phyloP scores from a whole-genome alignment of 2,113 vertebrate genomes.

The Cervus canadensis region DNA sequence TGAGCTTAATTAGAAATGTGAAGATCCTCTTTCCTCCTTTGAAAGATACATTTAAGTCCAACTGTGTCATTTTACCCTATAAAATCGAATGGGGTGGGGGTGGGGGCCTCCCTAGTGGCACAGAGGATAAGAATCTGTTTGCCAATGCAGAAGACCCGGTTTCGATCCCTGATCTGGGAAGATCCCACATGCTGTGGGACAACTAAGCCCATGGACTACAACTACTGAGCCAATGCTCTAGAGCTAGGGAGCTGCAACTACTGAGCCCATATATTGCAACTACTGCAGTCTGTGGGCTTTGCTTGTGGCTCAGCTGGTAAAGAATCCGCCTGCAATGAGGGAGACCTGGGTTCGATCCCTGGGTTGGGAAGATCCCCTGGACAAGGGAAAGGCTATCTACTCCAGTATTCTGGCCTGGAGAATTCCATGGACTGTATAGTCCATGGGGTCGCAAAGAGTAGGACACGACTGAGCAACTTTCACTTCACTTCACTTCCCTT shows the following conservation, averaged over 20 bases:
- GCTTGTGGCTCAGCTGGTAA: background rate
- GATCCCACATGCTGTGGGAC: background rate
- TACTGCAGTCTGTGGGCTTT: background rate
- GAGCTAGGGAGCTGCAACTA: background rate
- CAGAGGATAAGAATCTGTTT: background rate
- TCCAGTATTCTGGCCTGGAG: background rate
- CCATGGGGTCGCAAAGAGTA: background rate
- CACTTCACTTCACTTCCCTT: background rate
- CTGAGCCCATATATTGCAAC: background rate
- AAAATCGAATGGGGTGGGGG: background rate
- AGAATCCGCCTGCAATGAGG: rapidly evolving
- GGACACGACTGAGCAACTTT: background rate
- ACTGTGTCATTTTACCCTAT: background rate
- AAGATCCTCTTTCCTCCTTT: background rate
- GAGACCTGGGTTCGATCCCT: background rate
- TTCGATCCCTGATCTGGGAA: background rate
- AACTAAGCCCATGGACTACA: background rate
- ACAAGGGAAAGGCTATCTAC: background rate
- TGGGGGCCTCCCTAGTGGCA: background rate
- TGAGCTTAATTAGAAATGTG: constrained; percentile 7
- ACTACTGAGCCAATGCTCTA: background rate
- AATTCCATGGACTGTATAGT: background rate
- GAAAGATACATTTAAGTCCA: background rate
- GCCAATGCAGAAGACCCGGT: rapidly evolving
- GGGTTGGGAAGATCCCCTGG: background rate